Evolutionary conservation across 2,888 invertebrate species (phyloP).

Genomic region (Caenorhabditis angaria): DNA sequence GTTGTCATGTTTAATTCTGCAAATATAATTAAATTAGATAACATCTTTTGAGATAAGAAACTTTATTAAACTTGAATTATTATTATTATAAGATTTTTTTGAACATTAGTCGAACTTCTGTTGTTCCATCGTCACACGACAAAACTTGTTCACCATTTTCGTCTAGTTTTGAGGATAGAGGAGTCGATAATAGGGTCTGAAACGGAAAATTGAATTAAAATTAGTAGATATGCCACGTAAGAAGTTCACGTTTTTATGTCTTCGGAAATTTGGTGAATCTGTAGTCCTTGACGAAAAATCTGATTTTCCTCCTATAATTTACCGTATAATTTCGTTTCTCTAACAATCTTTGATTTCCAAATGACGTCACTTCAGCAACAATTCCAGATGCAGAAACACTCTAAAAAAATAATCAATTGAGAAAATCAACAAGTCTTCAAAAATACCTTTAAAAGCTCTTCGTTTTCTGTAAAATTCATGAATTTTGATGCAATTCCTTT

Average conservation of each 20-base stretch:
- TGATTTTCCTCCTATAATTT: too few relatives aligned
- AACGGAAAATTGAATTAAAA: conserved; percentile 10
- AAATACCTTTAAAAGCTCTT: conserved; percentile 11
- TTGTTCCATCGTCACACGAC: conserved; percentile 36
- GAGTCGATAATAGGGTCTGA: conserved; percentile 26
- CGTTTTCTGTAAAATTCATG: conserved; percentile 27
- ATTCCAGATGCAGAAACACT: conserved; percentile 32
- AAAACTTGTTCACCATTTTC: conserved; percentile 23
- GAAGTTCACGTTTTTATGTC: too few relatives aligned
- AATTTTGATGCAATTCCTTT: conserved; percentile 37
- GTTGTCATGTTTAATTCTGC: too few relatives aligned
- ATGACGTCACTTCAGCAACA: conserved; percentile 32
- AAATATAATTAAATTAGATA: too few relatives aligned
- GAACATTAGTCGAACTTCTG: conserved; percentile 33
- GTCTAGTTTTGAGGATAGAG: conserved; percentile 20
- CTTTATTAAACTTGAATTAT: too few relatives aligned
- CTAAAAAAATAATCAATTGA: conserved; percentile 7
- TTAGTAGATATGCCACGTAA: too few relatives aligned
- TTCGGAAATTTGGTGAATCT: too few relatives aligned
- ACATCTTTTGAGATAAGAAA: conserved; percentile 3
- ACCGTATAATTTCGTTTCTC: conserved; percentile 26
- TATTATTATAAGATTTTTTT: conserved; percentile 12
- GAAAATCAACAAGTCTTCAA: too few relatives aligned
- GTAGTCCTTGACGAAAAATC: too few relatives aligned
- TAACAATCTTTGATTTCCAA: conserved; percentile 28